Evolutionary conservation across 2,797 vertebrate genomes (phyloP), one percentile per base, ranked within the genome.

Genomic region (Gymnoscopelus braueri): DNA sequence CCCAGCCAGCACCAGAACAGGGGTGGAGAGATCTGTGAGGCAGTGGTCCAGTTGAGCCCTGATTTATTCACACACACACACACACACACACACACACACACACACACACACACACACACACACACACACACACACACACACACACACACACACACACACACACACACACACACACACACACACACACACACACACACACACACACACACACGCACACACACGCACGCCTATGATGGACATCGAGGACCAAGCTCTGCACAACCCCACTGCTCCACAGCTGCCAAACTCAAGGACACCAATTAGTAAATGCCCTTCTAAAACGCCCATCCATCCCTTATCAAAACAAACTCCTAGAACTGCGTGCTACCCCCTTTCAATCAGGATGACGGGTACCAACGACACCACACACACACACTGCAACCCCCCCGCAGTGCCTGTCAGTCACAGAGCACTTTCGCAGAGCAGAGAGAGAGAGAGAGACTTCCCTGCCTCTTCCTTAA

Each of bases 11-110:
- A 82, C 57, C 52, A 93, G 72, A 51, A 91, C 87, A 55, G 91
- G 89, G 65, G 78, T 67, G n/a, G 94, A 88, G 60, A 94, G 89
- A 80, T 95, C 93, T 48, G 72, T 77, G 56, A 94, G 65, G 80
- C 89, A 93, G 88, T 94, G 94, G 84, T 93, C 81, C 84, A 89
- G 57, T 79, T 95, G 94, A 76, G 93, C 93, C 83, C 94, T 95
- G 71, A 62, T 56, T 77, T 57, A 81, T 39, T 69, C 23, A 64
- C 23, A 14, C 58, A 44, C 57, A 32, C 47, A 29, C 61, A 63
- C 13, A 56, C n/a, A 5, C 68, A 62, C 61, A 75, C 68, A 80
- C 65, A 76, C n/a, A 82, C 52, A 78, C 51, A 71, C 52, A 72
- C 26, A 74, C 3, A 63, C 60, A 67, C 7, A 71, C n/a, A 72